Evolutionary conservation across 2,797 vertebrate species (phyloP).

Genomic region (Aldrovandia affinis): DNA sequence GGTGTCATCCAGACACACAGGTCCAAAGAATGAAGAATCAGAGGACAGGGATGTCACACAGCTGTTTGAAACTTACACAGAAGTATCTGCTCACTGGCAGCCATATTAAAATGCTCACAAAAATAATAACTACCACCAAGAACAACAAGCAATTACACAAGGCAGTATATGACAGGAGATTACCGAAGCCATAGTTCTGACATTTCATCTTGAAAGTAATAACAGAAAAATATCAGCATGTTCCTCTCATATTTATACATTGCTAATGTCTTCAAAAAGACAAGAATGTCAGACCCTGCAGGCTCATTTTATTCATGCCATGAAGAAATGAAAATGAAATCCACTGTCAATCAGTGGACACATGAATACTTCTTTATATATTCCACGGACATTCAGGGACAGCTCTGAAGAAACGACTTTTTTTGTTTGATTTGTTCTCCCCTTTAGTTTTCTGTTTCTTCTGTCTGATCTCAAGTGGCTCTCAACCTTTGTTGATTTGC

Average conservation of each 20-base stretch:
- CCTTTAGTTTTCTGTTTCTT: not conserved
- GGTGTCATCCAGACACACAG: constrained; percentile 46
- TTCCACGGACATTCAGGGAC: not conserved
- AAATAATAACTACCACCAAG: not conserved
- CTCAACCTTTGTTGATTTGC: not conserved
- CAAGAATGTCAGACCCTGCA: not conserved
- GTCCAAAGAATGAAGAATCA: not conserved
- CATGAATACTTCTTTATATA: not conserved
- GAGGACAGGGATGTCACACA: not conserved
- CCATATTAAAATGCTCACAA: too few relatives aligned
- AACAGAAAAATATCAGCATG: not conserved
- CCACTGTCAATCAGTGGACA: constrained; percentile 5
- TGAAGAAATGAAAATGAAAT: not conserved
- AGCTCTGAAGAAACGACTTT: not conserved
- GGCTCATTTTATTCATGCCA: not conserved
- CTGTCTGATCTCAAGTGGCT: not conserved
- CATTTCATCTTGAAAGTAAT: not conserved
- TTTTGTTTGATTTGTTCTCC: not conserved
- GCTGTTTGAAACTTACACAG: not conserved
- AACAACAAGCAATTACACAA: too few relatives aligned
- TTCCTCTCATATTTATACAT: not conserved
- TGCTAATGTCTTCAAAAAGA: not conserved
- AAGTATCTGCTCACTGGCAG: not conserved
- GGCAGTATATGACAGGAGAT: not conserved
- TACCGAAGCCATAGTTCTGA: not conserved